Evolutionary conservation across 2,113 vertebrate species (phyloP).

Genomic region (Tiliqua scincoides): DNA sequence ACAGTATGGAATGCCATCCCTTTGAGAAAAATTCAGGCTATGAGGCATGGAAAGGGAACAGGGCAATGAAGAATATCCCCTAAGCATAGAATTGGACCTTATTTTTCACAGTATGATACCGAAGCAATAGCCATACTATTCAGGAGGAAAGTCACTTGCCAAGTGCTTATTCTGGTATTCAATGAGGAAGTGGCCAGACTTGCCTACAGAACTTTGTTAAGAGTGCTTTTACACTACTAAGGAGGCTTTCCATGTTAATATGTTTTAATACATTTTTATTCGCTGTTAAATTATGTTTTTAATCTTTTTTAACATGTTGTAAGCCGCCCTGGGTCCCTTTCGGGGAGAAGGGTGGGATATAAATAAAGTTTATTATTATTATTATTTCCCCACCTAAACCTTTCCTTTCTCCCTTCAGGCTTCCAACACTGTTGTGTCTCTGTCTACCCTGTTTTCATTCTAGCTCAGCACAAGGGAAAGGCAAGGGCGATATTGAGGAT

Average conservation of each 20-base stretch:
- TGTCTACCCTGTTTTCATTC: background rate
- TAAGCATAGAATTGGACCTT: background rate
- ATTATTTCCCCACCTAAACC: background rate
- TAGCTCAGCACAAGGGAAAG: background rate
- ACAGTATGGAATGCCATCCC: slow-evolving; percentile 94
- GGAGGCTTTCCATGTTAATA: background rate
- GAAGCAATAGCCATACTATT: background rate
- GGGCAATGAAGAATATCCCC: background rate
- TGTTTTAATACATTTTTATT: no score
- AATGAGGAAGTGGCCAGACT: background rate
- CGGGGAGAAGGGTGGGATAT: no score
- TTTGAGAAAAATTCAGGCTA: slow-evolving; percentile 65
- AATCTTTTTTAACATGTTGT: no score
- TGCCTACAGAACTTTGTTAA: background rate
- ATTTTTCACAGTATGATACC: background rate
- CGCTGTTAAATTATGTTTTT: no score
- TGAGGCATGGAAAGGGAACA: background rate
- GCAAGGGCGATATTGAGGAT: background rate
- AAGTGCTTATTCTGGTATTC: background rate
- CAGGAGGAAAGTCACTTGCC: background rate
- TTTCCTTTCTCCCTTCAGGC: background rate
- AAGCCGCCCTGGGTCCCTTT: no score
- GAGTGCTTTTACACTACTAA: background rate
- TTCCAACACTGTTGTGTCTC: background rate
- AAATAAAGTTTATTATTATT: no score